phyloP scores from a whole-genome alignment of 2,888 invertebrate species.

The Ellobium chinense region DNA sequence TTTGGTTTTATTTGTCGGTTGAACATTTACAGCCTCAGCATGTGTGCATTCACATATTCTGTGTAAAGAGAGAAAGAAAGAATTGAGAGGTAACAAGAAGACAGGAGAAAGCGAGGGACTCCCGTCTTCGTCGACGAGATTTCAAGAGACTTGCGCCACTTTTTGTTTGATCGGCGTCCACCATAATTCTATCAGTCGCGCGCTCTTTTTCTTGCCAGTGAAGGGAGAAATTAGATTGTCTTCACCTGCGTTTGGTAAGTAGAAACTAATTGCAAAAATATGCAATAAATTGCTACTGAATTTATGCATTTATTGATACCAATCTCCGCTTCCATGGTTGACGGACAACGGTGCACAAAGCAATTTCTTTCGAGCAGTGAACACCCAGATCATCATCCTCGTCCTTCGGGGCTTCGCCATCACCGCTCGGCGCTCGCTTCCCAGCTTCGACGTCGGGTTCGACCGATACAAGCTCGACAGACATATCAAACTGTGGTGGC shows the following conservation, averaged over 20 bases:
- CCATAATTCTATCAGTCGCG: slow-evolving; percentile 26
- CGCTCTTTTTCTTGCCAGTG: slow-evolving; percentile 31
- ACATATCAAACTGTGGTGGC: too few relatives aligned
- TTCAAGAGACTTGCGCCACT: slow-evolving; percentile 14
- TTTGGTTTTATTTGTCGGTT: too few relatives aligned
- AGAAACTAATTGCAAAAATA: neutral
- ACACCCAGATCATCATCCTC: neutral
- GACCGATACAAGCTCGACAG: too few relatives aligned
- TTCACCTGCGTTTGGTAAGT: slow-evolving; percentile 1
- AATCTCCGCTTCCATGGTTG: too few relatives aligned
- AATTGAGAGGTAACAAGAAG: too few relatives aligned
- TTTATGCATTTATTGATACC: neutral
- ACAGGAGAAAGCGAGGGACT: neutral
- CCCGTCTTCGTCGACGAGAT: neutral
- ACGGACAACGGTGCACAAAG: too few relatives aligned
- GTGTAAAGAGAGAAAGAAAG: too few relatives aligned
- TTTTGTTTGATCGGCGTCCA: slow-evolving; percentile 31
- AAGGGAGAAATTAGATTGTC: neutral
- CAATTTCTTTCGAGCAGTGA: neutral
- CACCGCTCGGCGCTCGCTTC: neutral
- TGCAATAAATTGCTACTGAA: neutral
- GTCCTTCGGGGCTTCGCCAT: neutral
- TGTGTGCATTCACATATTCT: too few relatives aligned
- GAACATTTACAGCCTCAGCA: too few relatives aligned
- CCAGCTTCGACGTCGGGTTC: too few relatives aligned